These are phyloP conservation scores for Oscheius sp. DNA, from an alignment of 2,888 invertebrate species.

Conservation along the genomic window DNA sequence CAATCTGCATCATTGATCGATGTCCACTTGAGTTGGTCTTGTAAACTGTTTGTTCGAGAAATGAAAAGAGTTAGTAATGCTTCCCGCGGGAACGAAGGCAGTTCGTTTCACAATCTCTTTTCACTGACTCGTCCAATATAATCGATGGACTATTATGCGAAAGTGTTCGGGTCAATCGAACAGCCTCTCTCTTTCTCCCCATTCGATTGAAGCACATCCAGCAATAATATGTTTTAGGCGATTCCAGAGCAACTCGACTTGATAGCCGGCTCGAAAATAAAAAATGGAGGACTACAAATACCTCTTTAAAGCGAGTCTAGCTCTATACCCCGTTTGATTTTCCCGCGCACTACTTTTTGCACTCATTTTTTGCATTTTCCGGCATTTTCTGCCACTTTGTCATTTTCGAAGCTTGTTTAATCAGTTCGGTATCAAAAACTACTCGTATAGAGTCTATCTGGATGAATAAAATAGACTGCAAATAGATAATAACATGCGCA, in stretches of 20 bases:
- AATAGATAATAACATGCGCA: too few species aligned
- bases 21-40: not conserved
- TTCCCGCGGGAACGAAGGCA: not conserved
- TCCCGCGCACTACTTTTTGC: too few species aligned
- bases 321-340: too few species aligned
- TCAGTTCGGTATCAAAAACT: too few species aligned
- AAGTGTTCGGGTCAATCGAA: slow-evolving; percentile 8
- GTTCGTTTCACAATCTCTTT: not conserved
- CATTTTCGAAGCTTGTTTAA: too few species aligned
- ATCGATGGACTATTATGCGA: not conserved
- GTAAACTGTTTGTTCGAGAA: not conserved
- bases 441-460: too few species aligned
- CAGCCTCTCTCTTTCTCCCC: not conserved
- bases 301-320: slow-evolving; percentile 79
- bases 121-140: not conserved
- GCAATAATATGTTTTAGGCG: not conserved
- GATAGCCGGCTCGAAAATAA: not conserved
- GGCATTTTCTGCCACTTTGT: too few species aligned
- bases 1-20: not conserved
- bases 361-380: too few species aligned
- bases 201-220: not conserved
- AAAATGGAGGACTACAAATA: slow-evolving; percentile 88
- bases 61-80: not conserved
- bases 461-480: too few species aligned
- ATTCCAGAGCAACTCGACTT: not conserved